Evolutionary conservation across 1,140 invertebrate genomes (phyloP).

Genomic region (Ectropis grisescens): DNA sequence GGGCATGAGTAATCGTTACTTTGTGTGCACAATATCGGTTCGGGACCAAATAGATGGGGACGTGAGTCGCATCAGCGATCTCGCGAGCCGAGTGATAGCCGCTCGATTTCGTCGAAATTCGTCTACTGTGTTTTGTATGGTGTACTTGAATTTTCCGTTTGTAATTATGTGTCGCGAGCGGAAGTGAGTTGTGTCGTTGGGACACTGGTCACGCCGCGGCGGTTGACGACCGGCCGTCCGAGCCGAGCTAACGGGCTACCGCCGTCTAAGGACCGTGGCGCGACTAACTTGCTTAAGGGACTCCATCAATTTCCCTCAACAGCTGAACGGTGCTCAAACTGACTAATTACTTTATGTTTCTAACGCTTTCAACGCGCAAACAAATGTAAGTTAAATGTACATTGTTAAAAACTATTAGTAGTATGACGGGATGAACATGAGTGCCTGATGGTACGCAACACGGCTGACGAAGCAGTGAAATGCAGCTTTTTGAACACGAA

Average conservation of each 20-base stretch:
- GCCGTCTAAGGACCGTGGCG: conserved; percentile 37
- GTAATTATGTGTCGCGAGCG: conserved; percentile 54
- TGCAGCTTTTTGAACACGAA: too few relatives aligned
- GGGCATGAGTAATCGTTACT: conserved; percentile 59
- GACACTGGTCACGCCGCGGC: conserved; percentile 44
- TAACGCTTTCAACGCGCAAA: too few relatives aligned
- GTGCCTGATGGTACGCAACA: too few relatives aligned
- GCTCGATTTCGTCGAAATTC: conserved; percentile 37
- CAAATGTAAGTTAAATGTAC: too few relatives aligned
- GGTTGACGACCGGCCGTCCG: conserved; percentile 30
- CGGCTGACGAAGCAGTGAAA: too few relatives aligned
- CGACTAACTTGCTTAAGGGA: conserved; percentile 36
- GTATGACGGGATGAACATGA: too few relatives aligned
- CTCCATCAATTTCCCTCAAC: conserved; percentile 12
- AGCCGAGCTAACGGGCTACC: conserved; percentile 36
- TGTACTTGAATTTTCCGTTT: conserved; percentile 59
- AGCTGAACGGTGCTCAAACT: too few relatives aligned
- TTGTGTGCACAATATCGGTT: conserved; percentile 58
- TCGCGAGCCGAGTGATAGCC: conserved; percentile 32
- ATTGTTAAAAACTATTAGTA: too few relatives aligned
- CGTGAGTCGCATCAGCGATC: conserved; percentile 20
- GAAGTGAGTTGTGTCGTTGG: conserved; percentile 48
- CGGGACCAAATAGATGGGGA: conserved; percentile 56
- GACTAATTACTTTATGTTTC: too few relatives aligned
- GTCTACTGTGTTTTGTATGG: conserved; percentile 37